Evolutionary conservation across 2,113 vertebrate genomes (phyloP).

Genomic region (Gadus chalcogrammus): DNA sequence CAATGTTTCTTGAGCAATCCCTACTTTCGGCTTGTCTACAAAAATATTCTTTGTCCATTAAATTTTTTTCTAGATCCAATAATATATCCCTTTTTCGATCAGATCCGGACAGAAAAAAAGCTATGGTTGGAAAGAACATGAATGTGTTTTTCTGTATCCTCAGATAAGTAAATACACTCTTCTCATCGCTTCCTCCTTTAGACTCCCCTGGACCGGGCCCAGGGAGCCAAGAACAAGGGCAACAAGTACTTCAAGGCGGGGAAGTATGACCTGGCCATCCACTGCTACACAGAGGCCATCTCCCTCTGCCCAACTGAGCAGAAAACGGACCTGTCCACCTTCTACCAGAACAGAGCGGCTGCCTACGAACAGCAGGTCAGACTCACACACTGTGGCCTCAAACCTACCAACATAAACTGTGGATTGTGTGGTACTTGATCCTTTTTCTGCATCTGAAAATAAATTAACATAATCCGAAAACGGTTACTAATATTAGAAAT

Average conservation of each 20-base stretch:
- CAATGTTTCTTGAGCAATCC: too few species aligned
- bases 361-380: constrained; percentile 95
- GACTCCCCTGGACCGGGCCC: constrained; percentile 92
- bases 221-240: constrained; percentile 95
- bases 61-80: too few species aligned
- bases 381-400: not conserved
- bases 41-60: too few species aligned
- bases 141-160: not conserved
- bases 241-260: constrained; percentile 98
- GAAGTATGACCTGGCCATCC: constrained; percentile 95
- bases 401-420: not conserved
- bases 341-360: constrained; percentile 98
- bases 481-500: too few species aligned
- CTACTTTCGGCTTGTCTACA: too few species aligned
- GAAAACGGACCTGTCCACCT: constrained; percentile 91
- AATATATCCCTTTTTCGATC: too few species aligned
- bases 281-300: constrained; percentile 97
- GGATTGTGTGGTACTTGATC: too few species aligned
- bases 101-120: too few species aligned
- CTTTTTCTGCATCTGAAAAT: too few species aligned
- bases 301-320: constrained; percentile 88
- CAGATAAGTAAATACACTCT: not conserved
- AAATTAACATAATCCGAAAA: too few species aligned
- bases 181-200: constrained; percentile 54
- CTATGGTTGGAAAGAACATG: too few species aligned